Percentiles rank a stretch among this genome's conserved stretches.
Conservation (phyloP, 2,113 vertebrate species). For the Lepus europaeus region DNA sequence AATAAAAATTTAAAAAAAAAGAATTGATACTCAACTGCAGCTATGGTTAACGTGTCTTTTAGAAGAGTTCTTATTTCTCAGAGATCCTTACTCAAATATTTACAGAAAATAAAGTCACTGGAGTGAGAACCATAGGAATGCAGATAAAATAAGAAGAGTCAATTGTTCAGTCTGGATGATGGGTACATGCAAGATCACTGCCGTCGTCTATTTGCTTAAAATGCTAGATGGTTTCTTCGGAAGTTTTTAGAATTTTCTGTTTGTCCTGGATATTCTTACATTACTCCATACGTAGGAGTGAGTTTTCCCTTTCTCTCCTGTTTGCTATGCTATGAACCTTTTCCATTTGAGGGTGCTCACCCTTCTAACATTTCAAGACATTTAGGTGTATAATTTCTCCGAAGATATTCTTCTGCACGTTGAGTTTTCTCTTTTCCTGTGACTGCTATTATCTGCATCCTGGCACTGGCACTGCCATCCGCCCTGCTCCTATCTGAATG, state of each 20-base stretch:
- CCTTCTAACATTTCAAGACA: neutral
- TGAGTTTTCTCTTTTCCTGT: neutral
- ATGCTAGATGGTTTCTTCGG: neutral
- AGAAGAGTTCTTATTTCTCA: neutral
- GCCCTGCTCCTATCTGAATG: neutral
- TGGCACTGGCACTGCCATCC: neutral
- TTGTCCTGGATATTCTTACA: neutral
- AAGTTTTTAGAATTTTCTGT: too few species aligned
- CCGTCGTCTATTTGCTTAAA: neutral
- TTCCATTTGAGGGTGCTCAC: neutral
- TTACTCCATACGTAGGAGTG: neutral
- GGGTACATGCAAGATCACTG: neutral
- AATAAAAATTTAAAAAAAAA: too few species aligned
- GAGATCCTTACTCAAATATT: neutral
- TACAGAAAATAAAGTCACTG: neutral
- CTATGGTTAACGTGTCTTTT: neutral
- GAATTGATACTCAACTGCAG: neutral
- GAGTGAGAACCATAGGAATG: neutral
- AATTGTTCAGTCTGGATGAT: neutral
- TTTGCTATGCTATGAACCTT: neutral
- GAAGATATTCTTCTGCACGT: neutral
- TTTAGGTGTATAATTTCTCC: neutral
- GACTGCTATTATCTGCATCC: neutral
- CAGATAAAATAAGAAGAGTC: neutral
- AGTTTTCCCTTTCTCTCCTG: neutral